Evolutionary conservation across 1,140 invertebrate species (phyloP), one percentile per base, ranked within the genome.

Genomic region (Mycetomoellerius zeteki): DNA sequence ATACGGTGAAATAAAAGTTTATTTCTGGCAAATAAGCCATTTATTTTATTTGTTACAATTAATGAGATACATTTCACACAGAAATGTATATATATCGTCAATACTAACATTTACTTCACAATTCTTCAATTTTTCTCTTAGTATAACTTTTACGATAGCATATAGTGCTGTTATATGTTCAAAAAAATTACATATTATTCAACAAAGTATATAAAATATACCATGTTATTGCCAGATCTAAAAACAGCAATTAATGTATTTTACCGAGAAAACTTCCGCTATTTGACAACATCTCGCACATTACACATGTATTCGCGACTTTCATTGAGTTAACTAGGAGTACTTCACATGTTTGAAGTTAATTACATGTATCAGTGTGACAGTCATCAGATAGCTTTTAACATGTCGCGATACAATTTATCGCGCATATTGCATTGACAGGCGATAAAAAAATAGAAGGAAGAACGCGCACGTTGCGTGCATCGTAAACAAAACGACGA

Each of bases 371-470:
- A 72, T 73, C 54, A 14, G 64, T 52, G 27, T 67, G 54, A 16
- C 37, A 47, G 58, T 82, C 8, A 16, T 24, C 16, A 27, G 50
- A 82, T 72, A 82, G 37, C 27, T 60, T 21, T 37, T 69, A 54
- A 81, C 77, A 6, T 7, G 30, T 21, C 60, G 76, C 73, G 52
- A 75, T 75, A 37, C 58, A 43, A 82, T 82, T 72, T 58, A 60
- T 73, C 52, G 52, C 67, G 65, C 78, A 33, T 12, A 33, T 73
- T 60, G 52, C 80, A 73, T 50, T 50, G 47, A 50, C 47, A 50
- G 47, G 14, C 14, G 47, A 50, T 50, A 47, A 14, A 47, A 47
- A 47, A 47, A 47, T 14, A 50, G 3, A 50, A 50, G 47, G 47
- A 50, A 16, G 47, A 16, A 50, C 14, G 47, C 12, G 14, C 14